Base-by-base conservation (phyloP, 2,113 vertebrate species). In the Grantiella picta region DNA sequence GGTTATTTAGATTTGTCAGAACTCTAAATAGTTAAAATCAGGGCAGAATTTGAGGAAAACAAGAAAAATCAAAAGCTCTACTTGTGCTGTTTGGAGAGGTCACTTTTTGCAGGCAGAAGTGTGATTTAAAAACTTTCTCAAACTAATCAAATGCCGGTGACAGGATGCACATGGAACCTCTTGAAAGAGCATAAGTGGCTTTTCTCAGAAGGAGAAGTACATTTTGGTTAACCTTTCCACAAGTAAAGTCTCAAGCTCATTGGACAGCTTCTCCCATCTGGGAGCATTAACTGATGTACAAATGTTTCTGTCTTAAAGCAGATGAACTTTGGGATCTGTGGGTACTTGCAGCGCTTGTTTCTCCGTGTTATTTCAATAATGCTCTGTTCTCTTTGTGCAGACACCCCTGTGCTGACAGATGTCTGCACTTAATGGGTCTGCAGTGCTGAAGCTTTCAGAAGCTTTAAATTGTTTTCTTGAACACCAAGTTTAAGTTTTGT, bases 11-110 rank as follows among this genome's bases (percentile, higher is more conserved):
- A 53, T 77, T 69, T 84, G 14, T 59, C 28, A 10, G 35, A 54
- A 12, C 75, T 59, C 21, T 52, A 72, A 90, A 70, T 7, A 57
- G 94, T 91, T 97, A 95, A 94, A 85, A 53, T 29, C 44, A 12
- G 81, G 69, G 42, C 4, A 29, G 87, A 63, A 42, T 44, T n/a
- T 18, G 78, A 94, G 35, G 56, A 93, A 95, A 97, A 95, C 82
- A 93, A 87, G 81, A 78, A 72, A 82, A 82, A 85, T 66, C 77
- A 64, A 24, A 71, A 50, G 63, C 63, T 90, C 81, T 89, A 8
- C 82, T 82, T 89, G 54, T 91, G 14, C 93, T 82, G 38, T 80
- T 95, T 90, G 63, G 73, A 95, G 94, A 96, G 93, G 71, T 91
- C 63, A 69, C n/a, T 70, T n/a, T 94, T 82, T 85, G 23, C 66